A percentile compares a stretch with the other conserved stretches of the same genome.
Conservation (phyloP, 2,888 invertebrate species). For the Lithophane socia region DNA sequence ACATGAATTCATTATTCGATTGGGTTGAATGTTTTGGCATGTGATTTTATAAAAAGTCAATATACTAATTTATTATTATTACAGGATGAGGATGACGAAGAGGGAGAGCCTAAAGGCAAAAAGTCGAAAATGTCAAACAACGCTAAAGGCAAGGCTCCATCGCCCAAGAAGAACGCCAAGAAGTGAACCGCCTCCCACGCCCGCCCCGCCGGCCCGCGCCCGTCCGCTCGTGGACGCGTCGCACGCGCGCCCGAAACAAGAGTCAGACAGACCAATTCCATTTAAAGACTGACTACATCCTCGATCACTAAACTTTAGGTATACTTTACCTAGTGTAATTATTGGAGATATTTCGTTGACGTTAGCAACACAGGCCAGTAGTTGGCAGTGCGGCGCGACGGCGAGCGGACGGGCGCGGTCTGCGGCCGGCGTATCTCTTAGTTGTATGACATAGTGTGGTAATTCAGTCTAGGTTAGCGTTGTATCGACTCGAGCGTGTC, state of each 20-base stretch:
- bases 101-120: slow-evolving; percentile 95
- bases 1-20: slow-evolving; percentile 4
- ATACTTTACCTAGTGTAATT: slow-evolving; percentile 58
- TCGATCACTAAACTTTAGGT: slow-evolving; percentile 60
- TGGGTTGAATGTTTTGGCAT: slow-evolving; percentile 9
- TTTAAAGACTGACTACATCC: slow-evolving; percentile 67
- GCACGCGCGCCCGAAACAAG: slow-evolving; percentile 38
- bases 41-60: background rate
- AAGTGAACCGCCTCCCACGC: slow-evolving; percentile 81
- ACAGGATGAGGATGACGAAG: slow-evolving; percentile 93
- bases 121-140: slow-evolving; percentile 94
- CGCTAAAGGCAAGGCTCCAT: slow-evolving; percentile 92
- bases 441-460: slow-evolving; percentile 83
- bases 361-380: slow-evolving; percentile 57
- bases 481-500: slow-evolving; percentile 80
- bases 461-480: slow-evolving; percentile 85
- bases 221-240: slow-evolving; percentile 54
- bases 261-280: slow-evolving; percentile 66
- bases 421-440: slow-evolving; percentile 69
- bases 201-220: slow-evolving; percentile 57
- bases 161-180: slow-evolving; percentile 93
- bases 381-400: slow-evolving; percentile 41
- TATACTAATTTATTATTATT: slow-evolving; percentile 39
- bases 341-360: slow-evolving; percentile 55
- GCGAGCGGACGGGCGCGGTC: slow-evolving; percentile 56